Evolutionary conservation across 1,140 invertebrate species (phyloP), one percentile per base, ranked within the genome.

Genomic region (Ganaspis sp.): DNA sequence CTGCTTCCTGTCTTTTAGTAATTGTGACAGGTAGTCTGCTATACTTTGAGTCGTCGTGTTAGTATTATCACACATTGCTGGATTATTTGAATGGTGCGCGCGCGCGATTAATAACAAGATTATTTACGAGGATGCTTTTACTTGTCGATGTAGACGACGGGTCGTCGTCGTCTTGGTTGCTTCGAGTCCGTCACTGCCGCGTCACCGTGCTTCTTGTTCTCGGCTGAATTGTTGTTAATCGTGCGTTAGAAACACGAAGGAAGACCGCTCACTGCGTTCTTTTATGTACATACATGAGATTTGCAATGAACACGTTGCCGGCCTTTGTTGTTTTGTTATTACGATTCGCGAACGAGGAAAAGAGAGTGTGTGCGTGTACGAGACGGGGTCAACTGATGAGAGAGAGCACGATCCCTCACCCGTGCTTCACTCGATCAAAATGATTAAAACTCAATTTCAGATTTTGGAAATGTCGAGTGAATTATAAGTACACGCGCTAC

Each of bases 1-100:
- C 94, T 99, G 98, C 94, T 99, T 99, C 93, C 99, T 98, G 94
- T 99, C 99, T 95, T 99, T 99, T 88, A 99, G 94, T 93, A 99
- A 95, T 93, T 99, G 99, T 91, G 98, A 98, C 94, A 99, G 94
- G 94, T 99, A 99, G 93, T 99, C 99, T 92, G 98, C 97, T 93
- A 98, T 97, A 93, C 96, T 98, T 92, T 98, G 97, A 91, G 97
- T 97, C 89, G 95, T 97, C 85, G 95, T 94, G 88, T 93, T 93
- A 85, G 91, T 94, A 91, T 92, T 94, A 92, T 94, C 94, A 93
- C 94, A 94, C 94, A 95, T 94, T 92, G 88, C 88, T 90, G 89
- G 84, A 90, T 82, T 92, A 90, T 83, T 79, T 77, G 74, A 58
- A 58, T 34, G 23, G 85, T 83, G 80, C 83, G 79, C 69, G 75